These are phyloP conservation scores for Lycia hirtaria DNA, from an alignment of 2,888 invertebrate species.

Conservation along the genomic window DNA sequence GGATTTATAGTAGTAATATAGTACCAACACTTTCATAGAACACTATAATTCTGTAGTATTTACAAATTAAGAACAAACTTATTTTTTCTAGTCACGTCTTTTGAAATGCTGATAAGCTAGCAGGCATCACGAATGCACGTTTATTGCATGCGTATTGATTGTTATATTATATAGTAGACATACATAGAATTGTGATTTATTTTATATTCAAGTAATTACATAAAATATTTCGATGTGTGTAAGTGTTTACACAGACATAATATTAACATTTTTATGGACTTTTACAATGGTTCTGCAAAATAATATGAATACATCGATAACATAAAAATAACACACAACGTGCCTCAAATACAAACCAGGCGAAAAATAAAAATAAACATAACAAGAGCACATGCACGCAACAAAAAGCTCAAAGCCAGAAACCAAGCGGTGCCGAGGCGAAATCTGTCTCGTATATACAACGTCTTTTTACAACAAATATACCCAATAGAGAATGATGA, in stretches of 20 bases:
- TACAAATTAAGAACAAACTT: not conserved
- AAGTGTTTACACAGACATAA: conserved; percentile 14
- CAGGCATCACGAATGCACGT: conserved; percentile 24
- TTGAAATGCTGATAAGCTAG: conserved; percentile 30
- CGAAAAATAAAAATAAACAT: conserved; percentile 17
- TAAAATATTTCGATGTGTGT: not conserved
- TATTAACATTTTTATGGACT: not conserved
- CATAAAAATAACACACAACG: conserved; percentile 18
- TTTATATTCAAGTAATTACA: too few relatives aligned
- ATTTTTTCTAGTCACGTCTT: conserved; percentile 47
- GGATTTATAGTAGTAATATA: too few relatives aligned
- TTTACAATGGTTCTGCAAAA: conserved; percentile 18
- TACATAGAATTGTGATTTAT: not conserved
- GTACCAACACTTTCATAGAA: too few relatives aligned
- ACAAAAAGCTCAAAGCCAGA: conserved; percentile 28
- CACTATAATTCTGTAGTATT: too few relatives aligned
- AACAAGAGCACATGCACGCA: conserved; percentile 35
- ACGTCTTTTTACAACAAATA: conserved; percentile 45
- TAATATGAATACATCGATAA: conserved; percentile 20
- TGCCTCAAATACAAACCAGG: conserved; percentile 27
- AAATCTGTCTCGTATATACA: conserved; percentile 66
- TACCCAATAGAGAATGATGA: conserved; percentile 39
- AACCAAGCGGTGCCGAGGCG: conserved; percentile 42
- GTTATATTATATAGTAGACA: not conserved
- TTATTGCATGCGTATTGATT: conserved; percentile 29